Base-by-base conservation (phyloP, 1,140 invertebrate species). In the Asobara japonica region DNA sequence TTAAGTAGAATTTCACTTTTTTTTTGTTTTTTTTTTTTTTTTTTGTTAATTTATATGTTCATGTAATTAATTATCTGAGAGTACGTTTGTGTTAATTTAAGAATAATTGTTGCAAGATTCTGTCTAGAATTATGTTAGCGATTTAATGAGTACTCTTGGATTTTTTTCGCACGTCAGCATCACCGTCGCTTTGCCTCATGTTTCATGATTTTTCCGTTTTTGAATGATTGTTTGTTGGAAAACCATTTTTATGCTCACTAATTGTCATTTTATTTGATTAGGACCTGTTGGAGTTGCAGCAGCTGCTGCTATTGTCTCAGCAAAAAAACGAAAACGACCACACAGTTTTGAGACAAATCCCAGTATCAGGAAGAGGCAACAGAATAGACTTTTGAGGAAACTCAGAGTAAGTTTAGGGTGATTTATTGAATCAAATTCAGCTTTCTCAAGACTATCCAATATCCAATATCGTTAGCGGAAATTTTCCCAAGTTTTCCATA, bases 291-390 rank as follows among this genome's bases (percentile, higher is more conserved):
- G 97, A 22, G 96, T 99, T 82, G 97, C 97, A 10, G 97, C 97
- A 18, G 97, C 97, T 3, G 97, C 97, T 27, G 97, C 97, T 13
- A 98, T 99, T 77, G 95, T 96, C 6, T 97, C 97, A 13, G 95
- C 96, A 0, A 98, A 98, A 84, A 98, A 98, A 82, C 90, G 97
- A 74, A 98, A 98, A 89, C 88, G 97, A 79, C 96, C 96, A 31
- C 97, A 98, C 88, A 95, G 95, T 79, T 99, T 99, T 88, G 97
- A 99, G 89, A 98, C 97, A 65, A 98, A 99, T 91, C 97, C 97
- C 5, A 98, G 97, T 41, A 96, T 98, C 66, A 89, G 97, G 75
- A 98, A 98, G 88, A 88, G 97, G 71, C 97, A 98, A 88, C 97
- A 98, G 87, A 99, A 98, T 82, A 91, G 97, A 80, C 88, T 99